Evolutionary conservation across 2,113 vertebrate genomes (phyloP).

Genomic region (Perca fluviatilis): DNA sequence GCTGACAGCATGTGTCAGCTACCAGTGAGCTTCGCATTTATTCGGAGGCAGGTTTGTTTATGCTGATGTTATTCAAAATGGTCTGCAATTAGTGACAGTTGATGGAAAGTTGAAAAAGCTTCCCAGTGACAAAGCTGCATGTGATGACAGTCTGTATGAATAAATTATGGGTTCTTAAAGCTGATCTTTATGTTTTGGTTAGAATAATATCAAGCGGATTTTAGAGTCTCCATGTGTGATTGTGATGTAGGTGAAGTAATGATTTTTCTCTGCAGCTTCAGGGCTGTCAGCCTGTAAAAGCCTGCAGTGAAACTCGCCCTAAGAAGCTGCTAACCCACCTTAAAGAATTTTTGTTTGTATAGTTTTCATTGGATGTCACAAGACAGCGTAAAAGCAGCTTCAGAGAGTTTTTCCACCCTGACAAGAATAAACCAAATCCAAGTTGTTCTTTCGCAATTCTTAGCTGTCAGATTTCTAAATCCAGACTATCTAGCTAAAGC

Average conservation of each 20-base stretch:
- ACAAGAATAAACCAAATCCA: conserved; percentile 19
- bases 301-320: conserved; percentile 6
- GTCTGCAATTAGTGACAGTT: conserved; percentile 56
- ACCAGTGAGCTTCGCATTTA: conserved; percentile 45
- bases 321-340: conserved; percentile 24
- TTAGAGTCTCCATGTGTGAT: conserved; percentile 30
- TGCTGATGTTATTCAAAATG: conserved; percentile 60
- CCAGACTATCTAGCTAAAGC: conserved; percentile 7
- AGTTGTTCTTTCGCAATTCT: conserved; percentile 14
- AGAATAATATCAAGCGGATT: conserved; percentile 22
- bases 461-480: neutral
- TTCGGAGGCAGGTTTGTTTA: conserved; percentile 59
- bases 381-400: neutral
- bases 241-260: conserved; percentile 41
- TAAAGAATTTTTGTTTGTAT: conserved; percentile 6
- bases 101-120: conserved; percentile 56
- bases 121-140: conserved; percentile 43
- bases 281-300: conserved; percentile 25
- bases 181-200: conserved; percentile 49
- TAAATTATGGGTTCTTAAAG: conserved; percentile 43
- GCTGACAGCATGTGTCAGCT: conserved; percentile 61
- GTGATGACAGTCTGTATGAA: conserved; percentile 53
- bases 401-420: conserved; percentile 6
- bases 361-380: conserved; percentile 30
- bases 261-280: conserved; percentile 16